Evolutionary conservation across 1,140 invertebrate genomes (phyloP).

Genomic region (Drosophila quadrilineata): DNA sequence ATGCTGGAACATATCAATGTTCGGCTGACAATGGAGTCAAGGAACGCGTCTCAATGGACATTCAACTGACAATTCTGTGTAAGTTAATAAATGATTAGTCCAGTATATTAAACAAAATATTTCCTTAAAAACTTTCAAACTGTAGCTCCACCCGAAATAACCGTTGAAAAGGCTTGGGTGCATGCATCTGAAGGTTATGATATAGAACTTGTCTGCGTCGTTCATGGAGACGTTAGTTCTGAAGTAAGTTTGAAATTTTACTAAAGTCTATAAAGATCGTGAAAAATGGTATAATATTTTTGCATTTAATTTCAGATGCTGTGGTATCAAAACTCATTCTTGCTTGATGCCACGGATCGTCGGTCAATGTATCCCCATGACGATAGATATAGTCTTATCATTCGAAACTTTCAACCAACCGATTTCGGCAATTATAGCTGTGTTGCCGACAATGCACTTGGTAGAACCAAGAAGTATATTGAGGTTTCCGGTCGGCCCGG

Average conservation of each 20-base stretch:
- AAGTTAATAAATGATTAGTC: conserved; percentile 65
- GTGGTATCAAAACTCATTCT: conserved; percentile 84
- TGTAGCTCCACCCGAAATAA: conserved; percentile 82
- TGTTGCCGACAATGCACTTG: conserved; percentile 82
- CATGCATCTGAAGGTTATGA: conserved; percentile 82
- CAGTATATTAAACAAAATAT: neutral
- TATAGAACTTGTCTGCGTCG: conserved; percentile 82
- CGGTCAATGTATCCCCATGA: conserved; percentile 83
- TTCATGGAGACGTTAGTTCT: conserved; percentile 82
- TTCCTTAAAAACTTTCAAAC: neutral
- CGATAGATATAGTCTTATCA: conserved; percentile 83
- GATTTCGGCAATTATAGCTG: conserved; percentile 85
- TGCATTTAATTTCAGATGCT: conserved; percentile 79
- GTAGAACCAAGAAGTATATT: conserved; percentile 82
- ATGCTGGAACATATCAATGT: conserved; percentile 85
- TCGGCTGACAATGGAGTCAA: conserved; percentile 86
- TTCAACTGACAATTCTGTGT: conserved; percentile 84
- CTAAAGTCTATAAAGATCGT: neutral
- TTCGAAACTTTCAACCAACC: conserved; percentile 83
- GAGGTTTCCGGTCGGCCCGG: conserved; percentile 82
- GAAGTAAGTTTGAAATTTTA: conserved; percentile 71
- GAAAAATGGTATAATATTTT: neutral
- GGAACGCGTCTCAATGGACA: conserved; percentile 84
- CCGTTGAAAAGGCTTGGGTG: conserved; percentile 82
- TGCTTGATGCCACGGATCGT: conserved; percentile 83